phyloP scores from a whole-genome alignment of 2,888 invertebrate species.

The Drosophila merina region DNA sequence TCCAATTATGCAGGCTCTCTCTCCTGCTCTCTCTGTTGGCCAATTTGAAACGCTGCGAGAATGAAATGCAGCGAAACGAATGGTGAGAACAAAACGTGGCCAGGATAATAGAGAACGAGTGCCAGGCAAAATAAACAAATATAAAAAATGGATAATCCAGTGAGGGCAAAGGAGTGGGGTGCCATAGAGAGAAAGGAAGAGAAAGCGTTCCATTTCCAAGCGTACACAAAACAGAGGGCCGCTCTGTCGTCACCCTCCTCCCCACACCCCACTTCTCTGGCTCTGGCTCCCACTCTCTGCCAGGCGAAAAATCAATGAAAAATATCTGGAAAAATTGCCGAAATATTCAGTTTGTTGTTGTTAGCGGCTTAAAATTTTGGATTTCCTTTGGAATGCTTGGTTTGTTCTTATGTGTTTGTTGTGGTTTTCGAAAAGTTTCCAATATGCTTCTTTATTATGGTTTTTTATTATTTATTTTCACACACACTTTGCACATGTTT shows the following conservation, averaged over 20 bases:
- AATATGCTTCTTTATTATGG: constrained; percentile 21
- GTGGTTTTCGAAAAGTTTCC: neutral
- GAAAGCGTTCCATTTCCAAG: constrained; percentile 57
- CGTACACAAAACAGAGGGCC: constrained; percentile 62
- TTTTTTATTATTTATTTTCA: constrained; percentile 2
- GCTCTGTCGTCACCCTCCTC: constrained; percentile 19
- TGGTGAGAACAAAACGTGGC: constrained; percentile 64
- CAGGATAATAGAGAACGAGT: constrained; percentile 64
- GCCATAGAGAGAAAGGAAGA: neutral
- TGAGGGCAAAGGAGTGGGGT: neutral
- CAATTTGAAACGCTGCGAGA: constrained; percentile 69
- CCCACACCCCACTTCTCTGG: constrained; percentile 12
- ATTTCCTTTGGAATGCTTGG: neutral
- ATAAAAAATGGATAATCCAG: constrained; percentile 74
- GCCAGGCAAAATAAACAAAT: constrained; percentile 69
- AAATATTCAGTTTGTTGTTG: constrained; percentile 41
- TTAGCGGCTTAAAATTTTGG: constrained; percentile 22
- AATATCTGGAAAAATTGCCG: constrained; percentile 73
- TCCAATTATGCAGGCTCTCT: constrained; percentile 13
- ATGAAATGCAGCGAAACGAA: constrained; percentile 80
- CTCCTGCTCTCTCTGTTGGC: constrained; percentile 32
- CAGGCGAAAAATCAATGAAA: constrained; percentile 77
- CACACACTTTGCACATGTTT: constrained; percentile 30
- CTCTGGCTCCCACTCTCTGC: constrained; percentile 24
- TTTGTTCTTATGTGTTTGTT: neutral